Evolutionary conservation across 2,888 invertebrate genomes (phyloP).

Genomic region (Morpho achilles): DNA sequence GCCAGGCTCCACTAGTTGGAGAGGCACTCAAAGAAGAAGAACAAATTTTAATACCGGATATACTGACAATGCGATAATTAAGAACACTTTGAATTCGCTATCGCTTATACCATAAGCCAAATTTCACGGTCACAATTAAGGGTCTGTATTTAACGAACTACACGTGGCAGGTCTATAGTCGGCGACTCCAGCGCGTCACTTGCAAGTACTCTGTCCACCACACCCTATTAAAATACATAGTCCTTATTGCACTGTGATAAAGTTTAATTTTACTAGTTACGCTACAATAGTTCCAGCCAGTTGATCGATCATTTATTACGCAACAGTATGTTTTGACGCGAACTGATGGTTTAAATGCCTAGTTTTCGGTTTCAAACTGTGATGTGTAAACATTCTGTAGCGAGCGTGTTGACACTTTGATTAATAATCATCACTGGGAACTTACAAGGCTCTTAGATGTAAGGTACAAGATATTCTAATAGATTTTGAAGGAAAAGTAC

Average conservation of each 20-base stretch:
- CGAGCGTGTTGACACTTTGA: slow-evolving; percentile 3
- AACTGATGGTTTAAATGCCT: slow-evolving; percentile 17
- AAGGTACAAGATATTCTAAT: too few species aligned
- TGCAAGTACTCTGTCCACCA: slow-evolving; percentile 28
- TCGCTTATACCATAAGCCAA: slow-evolving; percentile 19
- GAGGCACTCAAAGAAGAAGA: too few species aligned
- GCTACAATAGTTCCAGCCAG: slow-evolving; percentile 12
- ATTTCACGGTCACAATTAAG: slow-evolving; percentile 31
- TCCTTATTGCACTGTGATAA: slow-evolving; percentile 8
- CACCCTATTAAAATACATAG: slow-evolving; percentile 2
- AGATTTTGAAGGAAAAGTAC: too few species aligned
- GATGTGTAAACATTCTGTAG: slow-evolving; percentile 3
- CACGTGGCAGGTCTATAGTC: slow-evolving; percentile 45
- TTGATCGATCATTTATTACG: slow-evolving; percentile 22
- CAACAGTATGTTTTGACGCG: slow-evolving; percentile 25
- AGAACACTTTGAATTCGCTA: slow-evolving; percentile 9
- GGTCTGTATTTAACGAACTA: slow-evolving; percentile 46
- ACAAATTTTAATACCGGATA: too few species aligned
- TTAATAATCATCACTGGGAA: background rate
- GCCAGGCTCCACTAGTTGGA: too few species aligned
- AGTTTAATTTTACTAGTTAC: slow-evolving; percentile 1
- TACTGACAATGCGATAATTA: too few species aligned
- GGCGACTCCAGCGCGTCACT: slow-evolving; percentile 41
- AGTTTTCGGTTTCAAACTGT: slow-evolving; percentile 14
- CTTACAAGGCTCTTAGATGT: background rate